These are phyloP conservation scores for Andinoacara biseriatus DNA, from an alignment of 2,113 vertebrate genomes.

Conservation along the genomic window DNA sequence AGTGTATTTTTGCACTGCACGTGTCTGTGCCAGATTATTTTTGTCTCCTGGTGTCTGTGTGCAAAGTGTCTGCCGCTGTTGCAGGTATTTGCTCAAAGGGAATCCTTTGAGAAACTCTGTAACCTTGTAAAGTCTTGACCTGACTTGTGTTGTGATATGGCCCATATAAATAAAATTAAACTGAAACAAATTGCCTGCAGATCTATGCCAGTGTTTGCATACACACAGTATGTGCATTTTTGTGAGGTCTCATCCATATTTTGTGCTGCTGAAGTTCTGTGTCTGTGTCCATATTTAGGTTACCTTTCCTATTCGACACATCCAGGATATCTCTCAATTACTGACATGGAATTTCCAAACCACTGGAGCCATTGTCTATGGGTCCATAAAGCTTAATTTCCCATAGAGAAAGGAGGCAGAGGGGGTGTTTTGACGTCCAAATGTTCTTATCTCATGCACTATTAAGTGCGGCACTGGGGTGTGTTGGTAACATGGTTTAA, in stretches of 20 bases:
- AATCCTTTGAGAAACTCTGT: background rate
- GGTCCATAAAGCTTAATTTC: conserved; percentile 74
- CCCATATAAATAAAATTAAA: background rate
- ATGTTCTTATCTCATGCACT: conserved; percentile 82
- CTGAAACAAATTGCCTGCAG: background rate
- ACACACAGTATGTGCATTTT: background rate
- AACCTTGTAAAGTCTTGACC: background rate
- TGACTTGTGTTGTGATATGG: background rate
- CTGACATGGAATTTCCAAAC: conserved; percentile 42
- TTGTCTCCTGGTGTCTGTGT: conserved; percentile 11
- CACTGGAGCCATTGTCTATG: conserved; percentile 54
- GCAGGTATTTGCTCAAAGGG: background rate
- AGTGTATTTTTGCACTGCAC: conserved; percentile 5
- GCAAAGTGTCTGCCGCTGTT: background rate
- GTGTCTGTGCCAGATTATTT: conserved; percentile 28
- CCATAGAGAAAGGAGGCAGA: conserved; percentile 50
- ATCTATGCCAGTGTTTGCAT: conserved; percentile 29
- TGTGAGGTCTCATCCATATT: background rate
- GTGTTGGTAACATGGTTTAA: conserved; percentile 75
- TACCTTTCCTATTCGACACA: conserved; percentile 14
- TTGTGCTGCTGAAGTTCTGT: background rate
- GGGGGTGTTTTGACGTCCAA: conserved; percentile 70
- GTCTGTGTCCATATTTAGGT: background rate
- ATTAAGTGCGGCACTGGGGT: conserved; percentile 77
- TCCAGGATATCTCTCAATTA: conserved; percentile 26